Evolutionary conservation across 2,113 vertebrate genomes (phyloP), one percentile per base, ranked within the genome.

Genomic region (Neogale vison): DNA sequence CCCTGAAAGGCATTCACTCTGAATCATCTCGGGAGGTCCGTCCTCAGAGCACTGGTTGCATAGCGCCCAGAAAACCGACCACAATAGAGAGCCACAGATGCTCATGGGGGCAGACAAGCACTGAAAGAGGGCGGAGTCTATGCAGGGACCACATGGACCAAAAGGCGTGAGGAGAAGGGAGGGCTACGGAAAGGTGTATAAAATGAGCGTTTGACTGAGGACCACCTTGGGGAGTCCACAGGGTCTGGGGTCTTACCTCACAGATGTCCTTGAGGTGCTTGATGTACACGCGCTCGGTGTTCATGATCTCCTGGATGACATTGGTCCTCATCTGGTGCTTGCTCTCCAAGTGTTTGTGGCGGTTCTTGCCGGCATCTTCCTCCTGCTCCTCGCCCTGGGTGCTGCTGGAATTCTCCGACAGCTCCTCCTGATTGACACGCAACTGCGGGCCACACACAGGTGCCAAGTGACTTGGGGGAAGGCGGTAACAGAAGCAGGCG

Each of bases 221-320:
- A 34, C n/a, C 6, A 6, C 31, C 34, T 7, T 5, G 31, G 74
- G 1, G 23, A 26, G 42, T 31, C 8, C 72, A 13, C 1, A 1
- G 39, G 57, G 45, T 4, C 61, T 10, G 31, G 5, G 13, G 2
- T 20, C 90, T 86, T 98, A 99, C 99, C 99, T 99, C 99, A 90
- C 99, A 99, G 98, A 99, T 99, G 98, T 99, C 99, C 98, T 99
- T 99, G 80, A 99, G 99, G 97, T 99, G 99, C 97, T 99, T 99
- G 98, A 99, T 99, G 98, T 99, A 99, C 85, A 99, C 99, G 1
- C 99, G 99, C 95, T 99, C 99, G 0, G 99, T 99, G 92, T 99
- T 99, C 99, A 99, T 99, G 97, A 99, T 99, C 99, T 99, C 99
- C 98, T 99, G 99, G 98, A 99, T 99, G 97, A 99, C 99, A 0